Evolutionary conservation across 2,797 vertebrate genomes (phyloP).

Genomic region (Cryptoblepharus egeriae): DNA sequence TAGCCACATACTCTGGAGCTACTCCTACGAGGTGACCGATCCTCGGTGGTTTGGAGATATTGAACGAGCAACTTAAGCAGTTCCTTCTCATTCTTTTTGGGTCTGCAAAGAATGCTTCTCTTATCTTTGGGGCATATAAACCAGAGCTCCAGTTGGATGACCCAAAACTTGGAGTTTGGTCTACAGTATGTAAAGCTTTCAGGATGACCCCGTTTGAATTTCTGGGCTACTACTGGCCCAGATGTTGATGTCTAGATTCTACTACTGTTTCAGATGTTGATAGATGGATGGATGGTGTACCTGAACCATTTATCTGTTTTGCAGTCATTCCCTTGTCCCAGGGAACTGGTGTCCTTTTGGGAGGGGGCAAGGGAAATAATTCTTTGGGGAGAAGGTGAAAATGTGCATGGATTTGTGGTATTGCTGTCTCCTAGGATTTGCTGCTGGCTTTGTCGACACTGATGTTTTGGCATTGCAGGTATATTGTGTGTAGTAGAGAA

Average conservation of each 20-base stretch:
- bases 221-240: too few species aligned
- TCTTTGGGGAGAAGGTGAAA: background rate
- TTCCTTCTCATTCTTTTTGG: too few species aligned
- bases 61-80: too few species aligned
- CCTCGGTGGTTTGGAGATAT: background rate
- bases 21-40: background rate
- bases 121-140: too few species aligned
- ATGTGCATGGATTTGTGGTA: too few species aligned
- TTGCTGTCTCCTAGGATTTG: rapidly evolving
- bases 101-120: background rate
- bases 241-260: too few species aligned
- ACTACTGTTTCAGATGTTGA: too few species aligned
- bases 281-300: too few species aligned
- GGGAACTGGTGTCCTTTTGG: too few species aligned
- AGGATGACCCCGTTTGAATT: too few species aligned
- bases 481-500: rapidly evolving
- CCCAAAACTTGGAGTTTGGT: background rate
- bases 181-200: background rate
- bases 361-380: rapidly evolving
- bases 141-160: background rate
- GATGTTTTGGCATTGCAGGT: background rate
- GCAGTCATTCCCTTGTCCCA: background rate
- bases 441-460: too few species aligned
- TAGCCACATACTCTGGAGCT: too few species aligned
- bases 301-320: background rate